A percentile compares a stretch with the other conserved stretches of the same genome.
phyloP scores from a whole-genome alignment of 2,888 invertebrate genomes.

The Lasioglossum pauxillum region DNA sequence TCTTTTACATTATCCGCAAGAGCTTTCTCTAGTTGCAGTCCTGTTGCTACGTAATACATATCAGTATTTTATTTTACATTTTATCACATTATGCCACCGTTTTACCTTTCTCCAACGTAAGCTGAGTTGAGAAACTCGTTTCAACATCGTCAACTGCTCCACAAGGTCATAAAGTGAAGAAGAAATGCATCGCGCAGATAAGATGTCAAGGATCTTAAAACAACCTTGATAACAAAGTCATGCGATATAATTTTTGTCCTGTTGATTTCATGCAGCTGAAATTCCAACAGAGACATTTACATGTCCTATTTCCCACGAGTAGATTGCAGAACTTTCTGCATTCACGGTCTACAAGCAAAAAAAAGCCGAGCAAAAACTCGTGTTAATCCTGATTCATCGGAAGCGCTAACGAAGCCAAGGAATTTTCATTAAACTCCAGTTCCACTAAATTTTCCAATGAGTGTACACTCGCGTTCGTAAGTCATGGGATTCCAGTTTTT shows the following conservation, averaged over 20 bases:
- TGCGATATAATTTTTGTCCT: not conserved
- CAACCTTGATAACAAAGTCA: not conserved
- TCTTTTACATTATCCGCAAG: not conserved
- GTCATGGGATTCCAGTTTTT: conserved; percentile 1
- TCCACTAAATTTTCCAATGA: conserved; percentile 1
- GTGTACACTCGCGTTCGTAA: not conserved
- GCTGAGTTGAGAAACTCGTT: not conserved
- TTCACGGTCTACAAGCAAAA: not conserved
- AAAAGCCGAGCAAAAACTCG: not conserved
- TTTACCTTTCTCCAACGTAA: not conserved
- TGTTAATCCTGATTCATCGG: conserved; percentile 6
- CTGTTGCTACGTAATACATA: not conserved
- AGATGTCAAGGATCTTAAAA: not conserved
- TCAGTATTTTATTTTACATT: not conserved
- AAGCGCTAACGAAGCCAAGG: not conserved
- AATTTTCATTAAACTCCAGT: conserved; percentile 2
- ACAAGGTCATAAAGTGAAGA: not conserved
- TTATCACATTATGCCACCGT: not conserved
- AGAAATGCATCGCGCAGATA: not conserved
- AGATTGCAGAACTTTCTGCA: conserved; percentile 3
- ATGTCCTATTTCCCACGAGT: conserved; percentile 3
- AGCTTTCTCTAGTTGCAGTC: not conserved
- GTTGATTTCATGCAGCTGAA: not conserved
- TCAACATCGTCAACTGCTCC: not conserved
- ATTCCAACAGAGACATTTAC: not conserved